A percentile compares a stretch with the other conserved stretches of the same genome.
Evolutionary conservation across 2,888 invertebrate species (phyloP).

Genomic region (Priocnemis perturbator): DNA sequence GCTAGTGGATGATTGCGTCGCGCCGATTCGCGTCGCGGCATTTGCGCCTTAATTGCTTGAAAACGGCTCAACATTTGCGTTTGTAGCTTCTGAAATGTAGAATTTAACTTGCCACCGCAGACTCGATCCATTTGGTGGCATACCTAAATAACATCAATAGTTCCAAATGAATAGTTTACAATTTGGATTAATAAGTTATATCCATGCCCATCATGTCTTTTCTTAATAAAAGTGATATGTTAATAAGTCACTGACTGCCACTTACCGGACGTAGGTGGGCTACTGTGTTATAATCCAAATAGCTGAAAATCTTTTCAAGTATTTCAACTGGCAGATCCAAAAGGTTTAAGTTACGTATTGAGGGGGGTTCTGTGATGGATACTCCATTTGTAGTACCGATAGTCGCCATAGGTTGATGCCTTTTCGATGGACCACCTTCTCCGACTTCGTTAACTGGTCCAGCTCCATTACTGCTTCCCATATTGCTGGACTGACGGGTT

Average conservation of each 20-base stretch:
- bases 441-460: slow-evolving; percentile 62
- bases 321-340: slow-evolving; percentile 88
- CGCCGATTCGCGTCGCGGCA: slow-evolving; percentile 94
- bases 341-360: slow-evolving; percentile 73
- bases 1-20: slow-evolving; percentile 92
- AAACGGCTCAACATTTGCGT: slow-evolving; percentile 90
- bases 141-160: slow-evolving; percentile 79
- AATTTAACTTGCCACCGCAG: slow-evolving; percentile 87
- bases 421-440: slow-evolving; percentile 62
- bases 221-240: background rate
- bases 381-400: slow-evolving; percentile 53
- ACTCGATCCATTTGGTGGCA: slow-evolving; percentile 87
- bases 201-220: too few relatives aligned
- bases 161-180: too few relatives aligned
- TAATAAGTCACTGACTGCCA: slow-evolving; percentile 44
- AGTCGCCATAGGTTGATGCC: slow-evolving; percentile 59
- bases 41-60: slow-evolving; percentile 91
- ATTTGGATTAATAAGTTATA: too few relatives aligned
- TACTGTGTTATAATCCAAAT: slow-evolving; percentile 85
- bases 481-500: slow-evolving; percentile 77
- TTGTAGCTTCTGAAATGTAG: slow-evolving; percentile 90
- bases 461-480: slow-evolving; percentile 72
- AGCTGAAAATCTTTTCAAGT: slow-evolving; percentile 86
- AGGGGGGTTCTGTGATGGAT: slow-evolving; percentile 47
- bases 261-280: slow-evolving; percentile 88